Evolutionary conservation across 2,113 vertebrate species (phyloP).

Genomic region (Oceanodroma tethys): DNA sequence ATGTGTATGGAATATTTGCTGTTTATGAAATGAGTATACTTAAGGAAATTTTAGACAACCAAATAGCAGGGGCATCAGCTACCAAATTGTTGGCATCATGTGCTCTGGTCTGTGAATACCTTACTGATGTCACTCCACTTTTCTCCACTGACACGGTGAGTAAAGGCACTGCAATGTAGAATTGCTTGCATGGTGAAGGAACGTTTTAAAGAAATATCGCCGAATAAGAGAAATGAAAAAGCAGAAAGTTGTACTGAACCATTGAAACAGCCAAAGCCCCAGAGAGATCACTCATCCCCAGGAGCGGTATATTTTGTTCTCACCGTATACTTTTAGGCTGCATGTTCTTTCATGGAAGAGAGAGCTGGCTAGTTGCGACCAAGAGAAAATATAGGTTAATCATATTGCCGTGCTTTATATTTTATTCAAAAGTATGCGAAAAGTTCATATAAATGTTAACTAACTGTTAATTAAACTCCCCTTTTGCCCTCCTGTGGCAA

Average conservation of each 20-base stretch:
- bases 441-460: not conserved
- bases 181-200: not conserved
- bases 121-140: not conserved
- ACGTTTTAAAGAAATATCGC: not conserved
- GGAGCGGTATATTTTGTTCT: not conserved
- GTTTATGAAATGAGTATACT: not conserved
- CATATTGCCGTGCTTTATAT: not conserved
- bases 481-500: not conserved
- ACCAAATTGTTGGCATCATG: not conserved
- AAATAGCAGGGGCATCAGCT: not conserved
- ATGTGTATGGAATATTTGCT: not conserved
- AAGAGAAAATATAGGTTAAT: not conserved
- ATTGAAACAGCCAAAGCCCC: not conserved
- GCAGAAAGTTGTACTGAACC: not conserved
- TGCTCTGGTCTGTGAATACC: not conserved
- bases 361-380: not conserved
- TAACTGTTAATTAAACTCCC: not conserved
- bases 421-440: not conserved
- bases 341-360: not conserved
- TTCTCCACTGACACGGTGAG: not conserved
- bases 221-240: not conserved
- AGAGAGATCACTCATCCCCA: not conserved
- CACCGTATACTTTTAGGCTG: not conserved
- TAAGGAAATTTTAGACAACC: not conserved
- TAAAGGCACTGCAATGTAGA: not conserved